phyloP scores from a whole-genome alignment of 2,888 invertebrate species.

The Eupithecia tripunctaria region DNA sequence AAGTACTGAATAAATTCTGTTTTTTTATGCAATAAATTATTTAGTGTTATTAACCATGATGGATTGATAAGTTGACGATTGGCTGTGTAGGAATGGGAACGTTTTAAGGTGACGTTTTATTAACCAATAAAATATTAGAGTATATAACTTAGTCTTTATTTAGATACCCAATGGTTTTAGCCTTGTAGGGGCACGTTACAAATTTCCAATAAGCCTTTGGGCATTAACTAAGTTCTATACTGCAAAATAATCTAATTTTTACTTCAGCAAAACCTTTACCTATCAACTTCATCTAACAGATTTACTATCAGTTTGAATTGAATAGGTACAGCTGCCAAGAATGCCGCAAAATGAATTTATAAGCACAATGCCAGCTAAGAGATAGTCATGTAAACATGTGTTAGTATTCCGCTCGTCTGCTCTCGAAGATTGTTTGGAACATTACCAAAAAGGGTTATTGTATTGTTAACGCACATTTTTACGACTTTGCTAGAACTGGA shows the following conservation, averaged over 20 bases:
- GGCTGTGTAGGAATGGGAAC: too few relatives aligned
- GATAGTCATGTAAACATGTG: conserved; percentile 23
- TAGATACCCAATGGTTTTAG: neutral
- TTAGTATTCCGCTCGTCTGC: conserved; percentile 35
- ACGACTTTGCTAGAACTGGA: neutral
- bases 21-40: too few relatives aligned
- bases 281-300: neutral
- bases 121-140: neutral
- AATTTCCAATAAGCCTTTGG: neutral
- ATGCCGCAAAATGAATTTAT: conserved; percentile 42
- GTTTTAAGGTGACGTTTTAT: too few relatives aligned
- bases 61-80: too few relatives aligned
- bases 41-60: too few relatives aligned
- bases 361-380: conserved; percentile 5
- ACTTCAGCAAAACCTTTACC: neutral
- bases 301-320: neutral
- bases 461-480: conserved; percentile 4
- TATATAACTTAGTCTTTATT: neutral
- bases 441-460: conserved; percentile 29
- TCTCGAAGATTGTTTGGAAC: conserved; percentile 34
- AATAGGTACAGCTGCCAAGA: conserved; percentile 34
- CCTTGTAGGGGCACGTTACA: neutral
- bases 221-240: neutral
- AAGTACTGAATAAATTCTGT: too few relatives aligned
- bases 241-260: neutral